Evolutionary conservation across 2,888 invertebrate species (phyloP), one percentile per base, ranked within the genome.

Genomic region (Cylloceria caligata): DNA sequence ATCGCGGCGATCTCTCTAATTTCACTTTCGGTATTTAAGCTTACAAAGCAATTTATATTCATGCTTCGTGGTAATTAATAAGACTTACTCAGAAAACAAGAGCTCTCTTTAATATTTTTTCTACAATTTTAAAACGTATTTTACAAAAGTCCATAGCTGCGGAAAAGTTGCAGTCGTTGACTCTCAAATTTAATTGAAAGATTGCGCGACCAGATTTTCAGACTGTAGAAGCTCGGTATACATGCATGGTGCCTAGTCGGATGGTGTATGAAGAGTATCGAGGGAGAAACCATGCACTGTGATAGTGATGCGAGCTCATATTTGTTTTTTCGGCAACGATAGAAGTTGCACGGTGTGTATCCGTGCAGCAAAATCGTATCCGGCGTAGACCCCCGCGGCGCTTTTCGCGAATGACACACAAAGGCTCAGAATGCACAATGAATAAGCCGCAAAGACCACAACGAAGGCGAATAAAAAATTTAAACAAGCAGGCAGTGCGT

Each of bases 351-450:
- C 52, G 67, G 67, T 68, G 55, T 55, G 36, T 65, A 64, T 11
- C 49, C 34, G 30, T 5, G 52, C 39, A 39, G 52, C 52, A 49
- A 19, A 21, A 27, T 24, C 55, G 36, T 39, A 55, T 42, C 39
- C 21, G 47, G 62, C 27, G 36, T 13, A 67, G 57, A 81, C 76
- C 81, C 81, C 81, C 73, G 81, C 47, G 62, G 81, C 47, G 77
- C 64, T 73, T 69, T 81, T 81, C 81, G 68, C 77, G 77, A 81
- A 81, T 81, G 81, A 81, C 81, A 77, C 77, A 77, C 77, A 69
- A 73, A 76, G 73, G 77, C 62, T 34, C 30, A 49, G 68, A 60
- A 39, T 52, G 47, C 65, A 72, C 65, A 49, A 42, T 76, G 76
- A 81, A 81, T 47, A 45, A 67, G 60, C 77, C 45, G 68, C 77